Conservation (phyloP, 1,140 invertebrate genomes). For the Drosophila kurseongensis region DNA sequence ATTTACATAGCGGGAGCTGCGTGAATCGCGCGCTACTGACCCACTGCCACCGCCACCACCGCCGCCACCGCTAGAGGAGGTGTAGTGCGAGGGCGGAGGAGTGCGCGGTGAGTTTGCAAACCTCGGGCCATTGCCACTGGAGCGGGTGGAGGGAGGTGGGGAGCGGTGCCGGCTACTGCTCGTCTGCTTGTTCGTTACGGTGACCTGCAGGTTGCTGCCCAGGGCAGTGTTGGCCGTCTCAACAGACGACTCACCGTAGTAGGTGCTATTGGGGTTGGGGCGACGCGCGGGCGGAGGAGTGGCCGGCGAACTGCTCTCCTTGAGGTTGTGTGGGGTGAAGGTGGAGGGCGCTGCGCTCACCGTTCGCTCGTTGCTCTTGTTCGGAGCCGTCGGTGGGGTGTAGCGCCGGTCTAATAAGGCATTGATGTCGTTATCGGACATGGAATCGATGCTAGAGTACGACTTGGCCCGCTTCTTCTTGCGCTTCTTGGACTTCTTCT, state of each 20-base stretch:
- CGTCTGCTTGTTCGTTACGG: slow-evolving; percentile 68
- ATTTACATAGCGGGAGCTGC: slow-evolving; percentile 64
- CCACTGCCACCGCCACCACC: slow-evolving; percentile 13
- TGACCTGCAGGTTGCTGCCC: slow-evolving; percentile 68
- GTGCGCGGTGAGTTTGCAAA: slow-evolving; percentile 76
- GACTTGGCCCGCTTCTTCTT: slow-evolving; percentile 88
- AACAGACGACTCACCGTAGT: slow-evolving; percentile 46
- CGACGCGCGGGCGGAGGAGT: slow-evolving; percentile 85
- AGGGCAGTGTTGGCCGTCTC: slow-evolving; percentile 38
- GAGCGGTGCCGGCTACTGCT: slow-evolving; percentile 66
- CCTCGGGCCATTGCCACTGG: slow-evolving; percentile 50
- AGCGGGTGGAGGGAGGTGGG: slow-evolving; percentile 51
- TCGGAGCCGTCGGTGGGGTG: slow-evolving; percentile 70
- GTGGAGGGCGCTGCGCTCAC: slow-evolving; percentile 83
- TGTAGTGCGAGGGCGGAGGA: slow-evolving; percentile 70
- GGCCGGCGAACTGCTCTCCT: slow-evolving; percentile 86
- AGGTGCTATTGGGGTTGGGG: slow-evolving; percentile 51
- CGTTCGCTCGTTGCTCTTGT: slow-evolving; percentile 84
- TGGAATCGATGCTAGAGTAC: slow-evolving; percentile 87
- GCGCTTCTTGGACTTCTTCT: slow-evolving; percentile 90
- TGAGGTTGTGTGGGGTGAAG: slow-evolving; percentile 73
- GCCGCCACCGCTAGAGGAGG: slow-evolving; percentile 31
- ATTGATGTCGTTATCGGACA: slow-evolving; percentile 86
- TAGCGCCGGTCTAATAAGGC: slow-evolving; percentile 84
- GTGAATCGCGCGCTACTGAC: slow-evolving; percentile 45